These are phyloP conservation scores for Yponomeuta cagnagella DNA, from an alignment of 2,888 invertebrate species.

Conservation along the genomic window DNA sequence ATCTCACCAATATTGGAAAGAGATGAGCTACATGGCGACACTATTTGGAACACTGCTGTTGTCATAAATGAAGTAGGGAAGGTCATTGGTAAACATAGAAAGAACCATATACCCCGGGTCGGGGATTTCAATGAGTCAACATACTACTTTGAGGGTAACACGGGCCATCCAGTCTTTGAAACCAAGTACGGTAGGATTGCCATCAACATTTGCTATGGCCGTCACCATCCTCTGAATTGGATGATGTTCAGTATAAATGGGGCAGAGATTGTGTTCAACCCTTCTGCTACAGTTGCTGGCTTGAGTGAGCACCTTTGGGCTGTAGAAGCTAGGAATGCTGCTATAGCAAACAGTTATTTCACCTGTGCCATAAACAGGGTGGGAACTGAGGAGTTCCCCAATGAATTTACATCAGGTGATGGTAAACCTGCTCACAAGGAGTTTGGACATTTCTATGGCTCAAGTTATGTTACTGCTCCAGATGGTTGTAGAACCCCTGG, in stretches of 20 bases:
- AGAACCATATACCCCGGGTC: constrained; percentile 98
- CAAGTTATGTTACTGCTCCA: constrained; percentile 95
- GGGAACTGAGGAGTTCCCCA: constrained; percentile 89
- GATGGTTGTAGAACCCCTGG: constrained; percentile 95
- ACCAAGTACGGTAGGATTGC: constrained; percentile 93
- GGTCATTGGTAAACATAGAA: constrained; percentile 94
- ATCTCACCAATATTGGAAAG: constrained; percentile 96
- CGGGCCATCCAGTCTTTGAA: constrained; percentile 96
- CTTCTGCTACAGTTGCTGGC: constrained; percentile 92
- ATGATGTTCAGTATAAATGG: constrained; percentile 98
- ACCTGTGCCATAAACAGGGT: constrained; percentile 96
- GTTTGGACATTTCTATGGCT: constrained; percentile 98
- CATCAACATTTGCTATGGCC: constrained; percentile 97
- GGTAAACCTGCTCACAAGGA: constrained; percentile 89
- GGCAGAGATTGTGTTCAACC: constrained; percentile 99
- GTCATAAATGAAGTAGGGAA: constrained; percentile 91
- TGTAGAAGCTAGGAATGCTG: constrained; percentile 96
- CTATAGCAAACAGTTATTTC: constrained; percentile 97
- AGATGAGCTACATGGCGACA: constrained; percentile 89
- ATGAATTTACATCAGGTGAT: constrained; percentile 69
- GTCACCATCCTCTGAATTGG: constrained; percentile 99
- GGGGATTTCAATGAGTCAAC: constrained; percentile 99
- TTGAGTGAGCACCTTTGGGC: constrained; percentile 96
- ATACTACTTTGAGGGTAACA: constrained; percentile 96
- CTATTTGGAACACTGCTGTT: constrained; percentile 96